Evolutionary conservation across 2,797 vertebrate genomes (phyloP), one percentile per base, ranked within the genome.

Genomic region (Podargus strigoides): DNA sequence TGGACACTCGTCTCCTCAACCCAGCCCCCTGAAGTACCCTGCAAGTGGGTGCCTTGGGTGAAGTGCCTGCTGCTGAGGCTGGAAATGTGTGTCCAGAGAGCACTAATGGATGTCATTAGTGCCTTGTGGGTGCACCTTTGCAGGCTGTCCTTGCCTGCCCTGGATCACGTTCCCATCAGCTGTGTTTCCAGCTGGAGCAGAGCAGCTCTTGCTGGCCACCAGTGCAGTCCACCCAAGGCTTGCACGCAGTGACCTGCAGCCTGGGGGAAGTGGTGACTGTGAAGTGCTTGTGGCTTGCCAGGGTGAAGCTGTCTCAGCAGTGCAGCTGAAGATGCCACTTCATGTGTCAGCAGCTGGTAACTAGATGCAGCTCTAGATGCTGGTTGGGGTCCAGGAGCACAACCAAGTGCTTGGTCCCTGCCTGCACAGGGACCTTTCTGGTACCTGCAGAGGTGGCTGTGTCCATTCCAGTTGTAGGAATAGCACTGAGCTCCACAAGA

Each of bases 261-360:
- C 10, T 7, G 39, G 19, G 47, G n/a, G 18, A 30, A 9, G 27
- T 0, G 0, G 36, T 58, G 59, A 28, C 76, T 2, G 0, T 2
- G 0, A 27, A 13, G 23, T 2, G 28, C 39, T 77, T 0, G 0
- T 68, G 69, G 50, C 55, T 80, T 10, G 5, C 34, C 0, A 6
- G 21, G 37, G 14, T 53, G 41, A 84, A 60, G 24, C 58, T 27
- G 18, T 55, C 66, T 75, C 32, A 22, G 41, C 22, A 68, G 72
- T 2, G 4, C 9, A 16, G 6, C 1, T 34, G 59, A 49, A 68
- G 85, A 37, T 49, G 32, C 28, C 10, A 8, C 56, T 67, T 19
- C 32, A 63, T 9, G 2, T 0, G 5, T 47, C 23, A 64, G 87
- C 76, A 44, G 28, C 28, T 73, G 55, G n/a, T 91, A 79, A 59